Conservation (phyloP, 2,888 invertebrate species). For the Cantharis rustica region DNA sequence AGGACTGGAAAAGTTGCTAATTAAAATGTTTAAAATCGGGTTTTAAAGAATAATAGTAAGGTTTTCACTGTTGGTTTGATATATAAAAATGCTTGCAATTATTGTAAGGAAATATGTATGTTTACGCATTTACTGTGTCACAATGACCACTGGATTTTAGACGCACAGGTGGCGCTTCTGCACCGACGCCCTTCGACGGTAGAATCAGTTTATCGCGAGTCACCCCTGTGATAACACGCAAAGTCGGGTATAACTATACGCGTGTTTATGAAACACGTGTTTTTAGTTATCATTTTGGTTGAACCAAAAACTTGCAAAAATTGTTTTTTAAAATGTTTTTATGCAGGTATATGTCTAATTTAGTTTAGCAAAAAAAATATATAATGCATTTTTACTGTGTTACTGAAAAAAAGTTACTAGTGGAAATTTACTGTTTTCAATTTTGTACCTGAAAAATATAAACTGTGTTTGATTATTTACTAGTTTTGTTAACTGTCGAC, state of each 20-base stretch:
- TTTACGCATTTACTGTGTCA: constrained; percentile 44
- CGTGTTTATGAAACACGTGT: constrained; percentile 35
- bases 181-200: constrained; percentile 45
- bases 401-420: not conserved
- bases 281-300: constrained; percentile 6
- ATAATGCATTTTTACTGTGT: not conserved
- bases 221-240: constrained; percentile 44
- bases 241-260: constrained; percentile 15
- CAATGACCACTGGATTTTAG: constrained; percentile 46
- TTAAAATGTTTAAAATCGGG: not conserved
- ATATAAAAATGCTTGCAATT: not conserved
- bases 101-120: constrained; percentile 29
- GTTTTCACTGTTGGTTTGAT: not conserved
- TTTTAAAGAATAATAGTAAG: not conserved
- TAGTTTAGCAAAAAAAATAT: not conserved
- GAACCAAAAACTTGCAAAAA: not conserved
- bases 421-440: not conserved
- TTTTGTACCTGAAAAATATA: not conserved
- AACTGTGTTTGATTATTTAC: constrained; percentile 9
- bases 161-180: constrained; percentile 49
- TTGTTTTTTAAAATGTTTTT: not conserved
- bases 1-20: not conserved
- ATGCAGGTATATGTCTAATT: constrained; percentile 1
- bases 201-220: constrained; percentile 52
- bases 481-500: constrained; percentile 9